phyloP scores from a whole-genome alignment of 2,113 vertebrate species.

The Triplophysa tibetana region DNA sequence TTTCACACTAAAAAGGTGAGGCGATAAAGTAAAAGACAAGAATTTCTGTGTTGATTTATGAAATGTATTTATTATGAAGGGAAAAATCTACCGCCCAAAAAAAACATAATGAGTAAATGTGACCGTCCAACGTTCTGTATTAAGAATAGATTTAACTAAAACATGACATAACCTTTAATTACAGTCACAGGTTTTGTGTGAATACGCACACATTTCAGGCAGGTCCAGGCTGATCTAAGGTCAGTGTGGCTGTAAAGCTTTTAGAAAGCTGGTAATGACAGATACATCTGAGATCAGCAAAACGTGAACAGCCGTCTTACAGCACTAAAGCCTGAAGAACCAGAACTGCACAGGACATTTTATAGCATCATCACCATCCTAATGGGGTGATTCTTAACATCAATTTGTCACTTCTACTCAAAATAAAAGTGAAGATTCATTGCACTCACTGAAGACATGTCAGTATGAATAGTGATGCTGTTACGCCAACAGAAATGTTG shows the following conservation, averaged over 20 bases:
- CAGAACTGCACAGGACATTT: background rate
- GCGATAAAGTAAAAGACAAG: background rate
- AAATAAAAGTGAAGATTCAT: background rate
- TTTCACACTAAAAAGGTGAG: too few species aligned
- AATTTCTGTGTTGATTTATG: conserved; percentile 25
- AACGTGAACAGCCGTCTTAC: background rate
- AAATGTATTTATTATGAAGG: conserved; percentile 58
- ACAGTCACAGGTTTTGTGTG: background rate
- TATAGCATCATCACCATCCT: background rate
- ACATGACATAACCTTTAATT: background rate
- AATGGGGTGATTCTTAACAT: background rate
- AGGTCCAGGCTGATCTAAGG: background rate
- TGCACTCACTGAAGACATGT: conserved; percentile 9
- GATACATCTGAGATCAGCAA: background rate
- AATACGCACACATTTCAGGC: background rate
- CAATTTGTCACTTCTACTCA: background rate
- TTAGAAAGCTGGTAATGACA: background rate
- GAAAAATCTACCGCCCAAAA: conserved; percentile 30
- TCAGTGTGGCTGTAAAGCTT: conserved; percentile 11
- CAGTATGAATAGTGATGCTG: background rate
- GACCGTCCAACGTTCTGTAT: background rate
- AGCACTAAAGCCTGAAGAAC: background rate
- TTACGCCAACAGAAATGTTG: background rate
- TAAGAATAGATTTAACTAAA: background rate
- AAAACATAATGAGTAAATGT: conserved; percentile 35